Evolutionary conservation across 2,888 invertebrate genomes (phyloP).

Genomic region (Timandra comae): DNA sequence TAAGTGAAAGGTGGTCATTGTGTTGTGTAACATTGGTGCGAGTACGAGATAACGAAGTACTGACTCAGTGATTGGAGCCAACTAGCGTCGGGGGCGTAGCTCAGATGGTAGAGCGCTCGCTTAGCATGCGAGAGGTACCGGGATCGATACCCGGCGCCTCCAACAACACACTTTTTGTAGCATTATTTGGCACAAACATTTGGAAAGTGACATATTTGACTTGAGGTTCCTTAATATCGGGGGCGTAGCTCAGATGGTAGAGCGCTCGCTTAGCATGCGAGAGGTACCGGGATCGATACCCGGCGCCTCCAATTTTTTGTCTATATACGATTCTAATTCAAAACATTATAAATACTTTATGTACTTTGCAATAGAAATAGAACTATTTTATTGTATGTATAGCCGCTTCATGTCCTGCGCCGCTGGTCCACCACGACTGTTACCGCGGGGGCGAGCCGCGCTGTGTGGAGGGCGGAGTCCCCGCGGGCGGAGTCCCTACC

Average conservation of each 20-base stretch:
- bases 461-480: constrained; percentile 63
- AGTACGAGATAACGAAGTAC: no score
- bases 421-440: constrained; percentile 89
- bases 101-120: constrained; percentile 71
- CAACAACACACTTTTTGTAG: no score
- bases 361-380: not conserved
- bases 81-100: no score
- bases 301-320: no score
- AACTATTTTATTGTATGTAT: constrained; percentile 23
- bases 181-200: no score
- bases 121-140: constrained; percentile 75
- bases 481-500: constrained; percentile 70
- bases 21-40: no score
- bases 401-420: constrained; percentile 84
- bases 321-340: no score
- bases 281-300: constrained; percentile 68
- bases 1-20: no score
- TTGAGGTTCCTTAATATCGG: no score
- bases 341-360: no score
- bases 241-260: constrained; percentile 76
- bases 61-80: no score
- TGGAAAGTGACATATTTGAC: no score
- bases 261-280: constrained; percentile 78
- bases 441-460: constrained; percentile 86
- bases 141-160: constrained; percentile 69